Percentiles rank a stretch among this genome's conserved stretches.
Conservation (phyloP, 2,113 vertebrate species). For the Chitala chitala region DNA sequence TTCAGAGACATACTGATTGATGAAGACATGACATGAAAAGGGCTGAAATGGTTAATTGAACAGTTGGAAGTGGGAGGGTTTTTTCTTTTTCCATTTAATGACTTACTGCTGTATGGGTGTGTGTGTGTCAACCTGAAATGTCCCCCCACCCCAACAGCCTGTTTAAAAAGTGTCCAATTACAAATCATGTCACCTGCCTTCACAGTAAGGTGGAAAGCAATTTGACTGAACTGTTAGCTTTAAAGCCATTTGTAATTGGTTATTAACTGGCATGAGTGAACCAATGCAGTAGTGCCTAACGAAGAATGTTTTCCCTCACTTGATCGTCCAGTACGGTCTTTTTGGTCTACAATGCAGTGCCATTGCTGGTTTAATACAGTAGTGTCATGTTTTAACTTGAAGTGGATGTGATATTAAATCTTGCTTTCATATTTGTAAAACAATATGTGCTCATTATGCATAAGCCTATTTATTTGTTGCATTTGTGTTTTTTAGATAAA, state of each 20-base stretch:
- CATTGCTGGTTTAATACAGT: conserved; percentile 32
- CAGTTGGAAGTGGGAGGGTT: no score
- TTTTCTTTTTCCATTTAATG: no score
- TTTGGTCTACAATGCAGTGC: conserved; percentile 41
- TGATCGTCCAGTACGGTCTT: conserved; percentile 24
- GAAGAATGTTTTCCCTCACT: conserved; percentile 23
- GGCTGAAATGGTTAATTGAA: no score
- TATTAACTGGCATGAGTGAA: conserved; percentile 16
- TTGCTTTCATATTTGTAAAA: conserved; percentile 38
- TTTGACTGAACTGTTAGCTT: conserved; percentile 38
- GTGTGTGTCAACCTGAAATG: no score
- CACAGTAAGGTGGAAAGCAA: conserved; percentile 4
- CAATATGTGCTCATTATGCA: conserved; percentile 40
- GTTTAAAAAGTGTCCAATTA: background rate
- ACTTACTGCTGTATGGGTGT: background rate
- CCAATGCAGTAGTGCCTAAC: conserved; percentile 30
- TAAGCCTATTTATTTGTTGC: conserved; percentile 61
- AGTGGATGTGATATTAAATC: conserved; percentile 36
- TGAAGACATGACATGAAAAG: conserved; percentile 22
- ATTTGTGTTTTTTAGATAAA: conserved; percentile 45
- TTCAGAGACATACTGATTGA: no score
- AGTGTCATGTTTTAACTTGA: conserved; percentile 36
- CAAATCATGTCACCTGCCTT: background rate
- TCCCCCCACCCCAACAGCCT: no score
- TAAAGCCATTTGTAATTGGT: conserved; percentile 24